Evolutionary conservation across 1,140 invertebrate species (phyloP).

Genomic region (Achatina immaculata): DNA sequence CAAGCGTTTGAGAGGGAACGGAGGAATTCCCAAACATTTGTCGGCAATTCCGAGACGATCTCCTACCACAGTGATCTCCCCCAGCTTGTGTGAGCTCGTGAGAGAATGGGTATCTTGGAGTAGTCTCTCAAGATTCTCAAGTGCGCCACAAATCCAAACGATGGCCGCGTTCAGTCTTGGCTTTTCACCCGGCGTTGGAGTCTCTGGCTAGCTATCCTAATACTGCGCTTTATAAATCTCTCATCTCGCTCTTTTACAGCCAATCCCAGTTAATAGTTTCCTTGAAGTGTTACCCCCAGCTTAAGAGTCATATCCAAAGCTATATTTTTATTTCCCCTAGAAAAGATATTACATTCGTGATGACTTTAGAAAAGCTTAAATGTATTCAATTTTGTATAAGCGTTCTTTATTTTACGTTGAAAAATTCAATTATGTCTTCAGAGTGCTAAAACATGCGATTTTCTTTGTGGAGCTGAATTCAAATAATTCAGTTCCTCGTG

Average conservation of each 20-base stretch:
- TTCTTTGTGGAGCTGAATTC: too few relatives aligned
- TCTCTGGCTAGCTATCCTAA: background rate
- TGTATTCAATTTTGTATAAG: background rate
- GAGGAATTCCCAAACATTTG: too few relatives aligned
- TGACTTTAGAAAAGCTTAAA: background rate
- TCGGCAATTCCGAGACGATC: too few relatives aligned
- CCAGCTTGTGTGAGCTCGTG: too few relatives aligned
- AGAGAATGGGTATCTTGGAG: too few relatives aligned
- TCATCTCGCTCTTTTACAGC: background rate
- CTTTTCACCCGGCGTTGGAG: background rate
- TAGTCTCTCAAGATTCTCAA: too few relatives aligned
- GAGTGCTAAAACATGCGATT: too few relatives aligned
- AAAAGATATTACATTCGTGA: background rate
- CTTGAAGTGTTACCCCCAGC: background rate
- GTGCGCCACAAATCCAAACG: background rate
- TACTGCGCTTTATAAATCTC: constrained; percentile 8
- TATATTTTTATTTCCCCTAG: constrained; percentile 5
- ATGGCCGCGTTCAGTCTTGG: background rate
- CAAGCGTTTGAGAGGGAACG: too few relatives aligned
- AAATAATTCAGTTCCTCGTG: too few relatives aligned
- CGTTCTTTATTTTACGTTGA: background rate
- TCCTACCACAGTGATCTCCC: too few relatives aligned
- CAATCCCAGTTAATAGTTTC: constrained; percentile 11
- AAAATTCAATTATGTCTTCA: background rate
- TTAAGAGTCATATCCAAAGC: background rate